These are phyloP conservation scores for Ginglymostoma cirratum DNA, from an alignment of 2,113 vertebrate genomes.

Conservation along the genomic window DNA sequence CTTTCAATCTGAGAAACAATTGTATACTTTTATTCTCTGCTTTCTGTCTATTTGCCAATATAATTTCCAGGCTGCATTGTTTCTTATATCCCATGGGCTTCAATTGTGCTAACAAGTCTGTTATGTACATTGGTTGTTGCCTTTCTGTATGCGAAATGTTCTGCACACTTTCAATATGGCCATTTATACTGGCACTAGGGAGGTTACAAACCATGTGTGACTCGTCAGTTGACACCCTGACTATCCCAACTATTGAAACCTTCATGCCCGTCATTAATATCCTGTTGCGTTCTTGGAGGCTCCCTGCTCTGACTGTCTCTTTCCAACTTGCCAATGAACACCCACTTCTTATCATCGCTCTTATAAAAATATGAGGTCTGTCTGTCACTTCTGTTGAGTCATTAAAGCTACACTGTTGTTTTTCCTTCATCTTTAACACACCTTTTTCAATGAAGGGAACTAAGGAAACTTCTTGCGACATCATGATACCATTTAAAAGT, in stretches of 20 bases:
- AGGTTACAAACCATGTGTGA: background rate
- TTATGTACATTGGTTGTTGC: background rate
- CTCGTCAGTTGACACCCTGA: background rate
- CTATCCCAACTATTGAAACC: background rate
- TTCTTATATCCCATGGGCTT: background rate
- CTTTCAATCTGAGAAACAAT: background rate
- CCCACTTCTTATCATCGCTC: background rate
- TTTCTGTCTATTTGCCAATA: background rate
- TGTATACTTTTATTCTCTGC: background rate
- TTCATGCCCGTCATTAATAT: background rate
- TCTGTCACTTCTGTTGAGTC: background rate
- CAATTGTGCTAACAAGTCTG: background rate
- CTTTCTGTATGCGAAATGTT: background rate
- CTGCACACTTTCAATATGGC: background rate
- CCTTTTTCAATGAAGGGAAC: background rate
- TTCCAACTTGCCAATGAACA: background rate
- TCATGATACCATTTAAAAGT: background rate
- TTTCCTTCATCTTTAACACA: background rate
- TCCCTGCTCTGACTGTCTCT: background rate
- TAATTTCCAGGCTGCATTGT: background rate
- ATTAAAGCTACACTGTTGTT: background rate
- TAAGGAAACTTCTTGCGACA: background rate
- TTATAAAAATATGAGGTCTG: background rate
- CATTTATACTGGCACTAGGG: background rate
- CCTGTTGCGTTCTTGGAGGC: background rate